Conservation (phyloP, 2,113 vertebrate genomes). For the Anoura caudifer region DNA sequence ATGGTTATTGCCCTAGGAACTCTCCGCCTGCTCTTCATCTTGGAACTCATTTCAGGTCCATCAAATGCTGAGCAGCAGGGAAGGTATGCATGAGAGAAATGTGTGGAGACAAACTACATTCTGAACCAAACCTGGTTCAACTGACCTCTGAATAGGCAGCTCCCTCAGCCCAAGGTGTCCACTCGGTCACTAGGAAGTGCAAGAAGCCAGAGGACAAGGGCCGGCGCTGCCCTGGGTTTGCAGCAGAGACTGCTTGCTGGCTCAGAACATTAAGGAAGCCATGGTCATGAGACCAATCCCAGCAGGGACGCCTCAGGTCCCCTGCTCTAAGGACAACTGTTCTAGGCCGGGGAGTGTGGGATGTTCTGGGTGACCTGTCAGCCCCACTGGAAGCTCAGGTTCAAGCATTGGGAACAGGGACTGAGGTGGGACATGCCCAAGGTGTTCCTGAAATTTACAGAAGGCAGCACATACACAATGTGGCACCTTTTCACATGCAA, state of each 20-base stretch:
- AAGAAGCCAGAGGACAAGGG: not conserved
- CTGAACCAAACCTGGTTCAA: not conserved
- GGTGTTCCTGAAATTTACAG: not conserved
- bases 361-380: not conserved
- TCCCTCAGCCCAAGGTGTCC: not conserved
- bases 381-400: not conserved
- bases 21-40: not conserved
- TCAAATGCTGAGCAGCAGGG: constrained; percentile 45
- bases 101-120: not conserved
- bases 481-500: accelerated
- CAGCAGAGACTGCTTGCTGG: not conserved
- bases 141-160: not conserved
- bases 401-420: not conserved
- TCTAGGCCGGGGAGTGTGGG: not conserved
- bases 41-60: not conserved
- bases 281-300: not conserved
- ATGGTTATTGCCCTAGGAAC: not conserved
- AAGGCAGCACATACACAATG: not conserved
- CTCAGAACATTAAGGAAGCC: not conserved
- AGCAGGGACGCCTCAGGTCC: not conserved
- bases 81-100: constrained; percentile 32
- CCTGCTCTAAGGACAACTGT: not conserved
- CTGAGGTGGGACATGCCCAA: not conserved
- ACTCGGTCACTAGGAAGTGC: not conserved
- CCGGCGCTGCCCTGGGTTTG: not conserved